Base-by-base conservation (phyloP, 2,888 invertebrate species). In the Cynaeus angustus region DNA sequence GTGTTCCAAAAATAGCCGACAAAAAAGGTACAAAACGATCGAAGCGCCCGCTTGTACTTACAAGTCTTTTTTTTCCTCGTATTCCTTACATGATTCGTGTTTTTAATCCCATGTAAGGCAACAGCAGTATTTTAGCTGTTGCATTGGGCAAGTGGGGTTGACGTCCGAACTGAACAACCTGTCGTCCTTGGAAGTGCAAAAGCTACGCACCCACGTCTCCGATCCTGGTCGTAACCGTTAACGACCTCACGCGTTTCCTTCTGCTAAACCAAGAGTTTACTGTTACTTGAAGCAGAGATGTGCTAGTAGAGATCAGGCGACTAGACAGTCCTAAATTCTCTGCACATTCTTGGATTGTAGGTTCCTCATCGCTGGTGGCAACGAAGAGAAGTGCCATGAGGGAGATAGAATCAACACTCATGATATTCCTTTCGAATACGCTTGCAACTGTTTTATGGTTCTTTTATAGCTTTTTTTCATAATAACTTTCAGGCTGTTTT, bases 151-250 rank as follows among this genome's bases (percentile, higher is more conserved):
- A 43, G 71, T 73, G 74, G 76, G 79, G 79, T 80, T 80, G 79
- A 75, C 74, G 78, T 73, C 77, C 78, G 75, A 48, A 56, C 67
- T 66, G 46, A 66, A 69, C 37, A 75, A 78, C 74, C 64, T 48
- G 79, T 72, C 74, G 79, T 62, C 79, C 79, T 80, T 80, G 78
- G 76, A 67, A 74, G 70, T 73, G 71, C 73, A 74, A 73, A 72
- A 72, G 69, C 58, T 66, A 72, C 71, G 71, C 74, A 75, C 74
- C 74, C 73, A 74, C 75, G 71, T 72, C 66, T 45, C 10, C 16
- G 52, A 26, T 66, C 56, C 37, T 66, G 46, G 8, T 21, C 13
- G 52, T 38, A 52, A 56, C 66, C 56, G 66, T 66, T 66, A 66
- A 56, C 65, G 65, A 65, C 65, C 65, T 65, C 53, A 62, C 50